Conservation (phyloP, 2,888 invertebrate genomes). For the Erebia aethiops region DNA sequence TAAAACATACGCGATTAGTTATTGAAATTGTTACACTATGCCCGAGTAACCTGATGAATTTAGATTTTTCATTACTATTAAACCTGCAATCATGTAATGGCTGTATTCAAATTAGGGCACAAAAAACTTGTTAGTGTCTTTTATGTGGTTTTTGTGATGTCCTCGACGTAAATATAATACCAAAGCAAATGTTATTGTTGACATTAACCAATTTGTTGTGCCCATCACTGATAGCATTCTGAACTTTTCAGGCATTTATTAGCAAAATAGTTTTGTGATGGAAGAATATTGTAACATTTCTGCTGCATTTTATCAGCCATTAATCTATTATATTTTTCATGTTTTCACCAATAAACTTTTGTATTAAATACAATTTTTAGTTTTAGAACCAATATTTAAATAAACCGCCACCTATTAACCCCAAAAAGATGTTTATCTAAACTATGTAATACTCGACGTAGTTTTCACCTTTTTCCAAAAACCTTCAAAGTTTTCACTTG, state of each 20-base stretch:
- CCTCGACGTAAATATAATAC: slow-evolving; percentile 65
- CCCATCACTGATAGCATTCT: slow-evolving; percentile 75
- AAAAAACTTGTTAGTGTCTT: slow-evolving; percentile 81
- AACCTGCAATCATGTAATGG: slow-evolving; percentile 70
- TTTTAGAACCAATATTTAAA: slow-evolving; percentile 82
- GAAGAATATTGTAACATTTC: slow-evolving; percentile 82
- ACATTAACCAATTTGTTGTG: slow-evolving; percentile 82
- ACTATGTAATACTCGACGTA: slow-evolving; percentile 42
- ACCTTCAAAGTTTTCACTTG: slow-evolving; percentile 5
- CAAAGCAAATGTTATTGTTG: slow-evolving; percentile 69
- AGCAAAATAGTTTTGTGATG: slow-evolving; percentile 80
- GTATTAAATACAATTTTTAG: slow-evolving; percentile 84
- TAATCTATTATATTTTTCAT: slow-evolving; percentile 84
- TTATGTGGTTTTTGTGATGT: slow-evolving; percentile 73
- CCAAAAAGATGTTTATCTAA: slow-evolving; percentile 69
- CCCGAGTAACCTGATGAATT: slow-evolving; percentile 66
- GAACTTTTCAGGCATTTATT: slow-evolving; percentile 82
- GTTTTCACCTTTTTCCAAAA: slow-evolving; percentile 38
- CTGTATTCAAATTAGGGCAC: slow-evolving; percentile 77
- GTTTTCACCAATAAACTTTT: slow-evolving; percentile 84
- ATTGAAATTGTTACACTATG: slow-evolving; percentile 67
- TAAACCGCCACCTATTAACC: slow-evolving; percentile 80
- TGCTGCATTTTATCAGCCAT: slow-evolving; percentile 84
- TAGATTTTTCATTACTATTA: slow-evolving; percentile 60
- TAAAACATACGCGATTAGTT: slow-evolving; percentile 67